phyloP scores from a whole-genome alignment of 2,888 invertebrate species.

The Drosophila anomalata region DNA sequence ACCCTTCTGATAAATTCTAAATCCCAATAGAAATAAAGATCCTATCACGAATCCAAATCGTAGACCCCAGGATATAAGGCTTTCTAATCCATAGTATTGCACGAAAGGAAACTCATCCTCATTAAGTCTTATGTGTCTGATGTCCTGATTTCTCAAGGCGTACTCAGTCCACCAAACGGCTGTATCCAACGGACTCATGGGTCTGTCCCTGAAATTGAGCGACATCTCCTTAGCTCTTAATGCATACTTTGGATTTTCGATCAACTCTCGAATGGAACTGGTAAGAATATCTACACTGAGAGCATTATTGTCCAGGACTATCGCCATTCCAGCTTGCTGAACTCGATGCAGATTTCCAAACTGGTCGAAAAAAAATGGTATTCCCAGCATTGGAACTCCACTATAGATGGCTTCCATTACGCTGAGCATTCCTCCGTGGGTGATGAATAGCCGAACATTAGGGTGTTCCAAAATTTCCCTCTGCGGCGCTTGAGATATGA shows the following conservation, averaged over 20 bases:
- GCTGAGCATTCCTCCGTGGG: slow-evolving; percentile 84
- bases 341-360: slow-evolving; percentile 83
- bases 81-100: slow-evolving; percentile 74
- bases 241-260: slow-evolving; percentile 51
- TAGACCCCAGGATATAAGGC: slow-evolving; percentile 44
- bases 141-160: slow-evolving; percentile 72
- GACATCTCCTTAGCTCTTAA: slow-evolving; percentile 53
- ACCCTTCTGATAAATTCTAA: background rate
- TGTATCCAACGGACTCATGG: slow-evolving; percentile 66
- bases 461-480: slow-evolving; percentile 83
- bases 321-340: slow-evolving; percentile 49
- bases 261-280: slow-evolving; percentile 48
- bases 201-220: slow-evolving; percentile 55
- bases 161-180: slow-evolving; percentile 82
- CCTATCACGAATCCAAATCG: slow-evolving; percentile 47
- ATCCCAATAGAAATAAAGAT: slow-evolving; percentile 15
- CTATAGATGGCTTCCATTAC: slow-evolving; percentile 83
- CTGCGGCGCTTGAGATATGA: slow-evolving; percentile 81
- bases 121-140: slow-evolving; percentile 65
- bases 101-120: slow-evolving; percentile 65
- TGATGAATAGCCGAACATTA: slow-evolving; percentile 83
- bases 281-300: slow-evolving; percentile 41
- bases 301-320: slow-evolving; percentile 63
- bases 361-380: slow-evolving; percentile 85
- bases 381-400: slow-evolving; percentile 83